Percentiles rank a stretch among this genome's conserved stretches.
Conservation (phyloP, 2,888 invertebrate species). For the Conistra vaccinii region DNA sequence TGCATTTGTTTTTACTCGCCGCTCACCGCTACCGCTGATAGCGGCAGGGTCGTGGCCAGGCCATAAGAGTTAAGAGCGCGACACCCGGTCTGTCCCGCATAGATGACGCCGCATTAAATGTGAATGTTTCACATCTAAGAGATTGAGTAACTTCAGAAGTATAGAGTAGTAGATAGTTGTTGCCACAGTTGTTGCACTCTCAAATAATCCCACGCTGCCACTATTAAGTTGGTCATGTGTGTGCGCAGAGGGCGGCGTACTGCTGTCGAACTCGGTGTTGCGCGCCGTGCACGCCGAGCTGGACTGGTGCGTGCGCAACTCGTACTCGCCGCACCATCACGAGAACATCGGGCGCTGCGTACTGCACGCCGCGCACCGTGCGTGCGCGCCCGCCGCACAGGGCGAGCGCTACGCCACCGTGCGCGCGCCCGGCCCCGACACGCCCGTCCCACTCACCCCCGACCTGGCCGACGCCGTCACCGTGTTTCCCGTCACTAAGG, state of each 20-base stretch:
- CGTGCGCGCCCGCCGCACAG: slow-evolving; percentile 91
- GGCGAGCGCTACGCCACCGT: slow-evolving; percentile 32
- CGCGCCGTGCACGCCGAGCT: slow-evolving; percentile 94
- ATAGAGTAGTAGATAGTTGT: neutral
- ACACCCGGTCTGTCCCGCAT: too few species aligned
- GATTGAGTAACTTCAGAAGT: neutral
- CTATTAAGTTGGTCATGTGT: neutral
- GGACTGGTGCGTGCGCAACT: slow-evolving; percentile 97
- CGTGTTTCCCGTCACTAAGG: slow-evolving; percentile 92
- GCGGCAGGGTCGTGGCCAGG: too few species aligned
- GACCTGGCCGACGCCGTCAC: slow-evolving; percentile 90
- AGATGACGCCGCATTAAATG: too few species aligned
- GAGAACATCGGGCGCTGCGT: slow-evolving; percentile 97
- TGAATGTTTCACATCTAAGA: too few species aligned
- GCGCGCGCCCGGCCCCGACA: slow-evolving; percentile 23
- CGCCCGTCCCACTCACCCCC: slow-evolving; percentile 72
- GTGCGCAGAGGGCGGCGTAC: slow-evolving; percentile 94
- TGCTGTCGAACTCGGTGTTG: slow-evolving; percentile 96
- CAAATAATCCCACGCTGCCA: neutral
- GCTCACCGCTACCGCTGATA: too few species aligned
- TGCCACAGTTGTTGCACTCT: neutral
- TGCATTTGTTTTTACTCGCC: too few species aligned
- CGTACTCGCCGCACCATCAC: slow-evolving; percentile 95
- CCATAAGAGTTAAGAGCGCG: too few species aligned
- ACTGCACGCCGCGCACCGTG: slow-evolving; percentile 92